phyloP scores from a whole-genome alignment of 2,888 invertebrate genomes.

The Andrena chrysosceles region DNA sequence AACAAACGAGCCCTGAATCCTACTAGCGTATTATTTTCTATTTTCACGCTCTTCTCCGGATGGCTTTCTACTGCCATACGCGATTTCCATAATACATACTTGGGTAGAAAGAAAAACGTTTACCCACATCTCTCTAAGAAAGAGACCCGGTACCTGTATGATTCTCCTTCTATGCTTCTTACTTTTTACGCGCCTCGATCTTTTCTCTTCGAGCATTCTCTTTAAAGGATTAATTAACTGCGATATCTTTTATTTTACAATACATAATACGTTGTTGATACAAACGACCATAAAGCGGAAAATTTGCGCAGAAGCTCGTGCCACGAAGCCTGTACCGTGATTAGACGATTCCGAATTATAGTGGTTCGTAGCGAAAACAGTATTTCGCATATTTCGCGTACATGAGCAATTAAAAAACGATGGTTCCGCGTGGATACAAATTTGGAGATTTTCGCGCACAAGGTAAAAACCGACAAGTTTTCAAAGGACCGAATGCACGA shows the following conservation, averaged over 20 bases:
- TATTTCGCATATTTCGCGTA: neutral
- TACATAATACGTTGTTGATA: conserved; percentile 26
- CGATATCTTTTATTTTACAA: conserved; percentile 33
- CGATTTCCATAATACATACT: conserved; percentile 29
- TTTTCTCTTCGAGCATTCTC: neutral
- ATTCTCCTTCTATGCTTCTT: conserved; percentile 40
- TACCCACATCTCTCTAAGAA: conserved; percentile 44
- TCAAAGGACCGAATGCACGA: neutral
- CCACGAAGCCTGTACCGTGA: conserved; percentile 14
- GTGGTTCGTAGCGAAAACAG: conserved; percentile 17
- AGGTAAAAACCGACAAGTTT: conserved; percentile 23
- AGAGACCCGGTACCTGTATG: conserved; percentile 66
- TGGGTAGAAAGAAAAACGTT: conserved; percentile 49
- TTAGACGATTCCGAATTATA: conserved; percentile 14
- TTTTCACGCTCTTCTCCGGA: conserved; percentile 38
- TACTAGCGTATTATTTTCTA: conserved; percentile 51
- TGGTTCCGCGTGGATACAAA: neutral
- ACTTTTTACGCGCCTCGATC: conserved; percentile 6
- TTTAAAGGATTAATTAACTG: conserved; percentile 20
- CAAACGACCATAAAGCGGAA: conserved; percentile 34
- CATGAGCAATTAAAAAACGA: conserved; percentile 23
- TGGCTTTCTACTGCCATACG: neutral
- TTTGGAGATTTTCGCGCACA: neutral
- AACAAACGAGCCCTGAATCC: conserved; percentile 76
- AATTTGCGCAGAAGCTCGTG: conserved; percentile 41